Conservation (phyloP, 2,113 vertebrate genomes). For the Spheniscus mendiculus region DNA sequence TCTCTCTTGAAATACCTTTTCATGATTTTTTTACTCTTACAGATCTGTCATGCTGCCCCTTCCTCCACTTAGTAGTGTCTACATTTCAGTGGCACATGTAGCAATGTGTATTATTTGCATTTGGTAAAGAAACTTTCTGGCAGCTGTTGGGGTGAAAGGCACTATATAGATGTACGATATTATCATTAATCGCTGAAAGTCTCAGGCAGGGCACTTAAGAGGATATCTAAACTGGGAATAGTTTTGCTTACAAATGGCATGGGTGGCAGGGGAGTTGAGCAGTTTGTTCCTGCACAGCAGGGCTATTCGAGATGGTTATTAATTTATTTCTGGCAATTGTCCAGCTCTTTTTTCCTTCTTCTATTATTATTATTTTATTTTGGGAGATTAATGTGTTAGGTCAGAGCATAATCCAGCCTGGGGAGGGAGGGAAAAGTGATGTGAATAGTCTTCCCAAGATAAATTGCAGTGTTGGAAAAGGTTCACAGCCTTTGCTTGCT, state of each 20-base stretch:
- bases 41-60: background rate
- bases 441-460: conserved; percentile 79
- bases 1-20: background rate
- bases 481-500: conserved; percentile 78
- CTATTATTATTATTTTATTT: conserved; percentile 81
- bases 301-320: conserved; percentile 72
- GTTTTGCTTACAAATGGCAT: conserved; percentile 34
- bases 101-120: background rate
- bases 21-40: background rate
- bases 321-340: conserved; percentile 77
- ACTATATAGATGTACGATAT: background rate
- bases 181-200: background rate
- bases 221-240: background rate
- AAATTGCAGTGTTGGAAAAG: conserved; percentile 80
- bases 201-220: conserved; percentile 27
- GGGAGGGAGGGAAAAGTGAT: conserved; percentile 51
- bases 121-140: background rate
- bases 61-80: background rate
- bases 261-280: conserved; percentile 49
- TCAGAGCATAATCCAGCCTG: conserved; percentile 73
- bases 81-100: background rate
- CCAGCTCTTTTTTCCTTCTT: conserved; percentile 61
- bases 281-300: conserved; percentile 33
- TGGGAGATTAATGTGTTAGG: conserved; percentile 81
- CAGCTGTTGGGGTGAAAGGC: background rate